A percentile compares a stretch with the other conserved stretches of the same genome.
phyloP scores from a whole-genome alignment of 2,888 invertebrate species.

The Trilocha varians region DNA sequence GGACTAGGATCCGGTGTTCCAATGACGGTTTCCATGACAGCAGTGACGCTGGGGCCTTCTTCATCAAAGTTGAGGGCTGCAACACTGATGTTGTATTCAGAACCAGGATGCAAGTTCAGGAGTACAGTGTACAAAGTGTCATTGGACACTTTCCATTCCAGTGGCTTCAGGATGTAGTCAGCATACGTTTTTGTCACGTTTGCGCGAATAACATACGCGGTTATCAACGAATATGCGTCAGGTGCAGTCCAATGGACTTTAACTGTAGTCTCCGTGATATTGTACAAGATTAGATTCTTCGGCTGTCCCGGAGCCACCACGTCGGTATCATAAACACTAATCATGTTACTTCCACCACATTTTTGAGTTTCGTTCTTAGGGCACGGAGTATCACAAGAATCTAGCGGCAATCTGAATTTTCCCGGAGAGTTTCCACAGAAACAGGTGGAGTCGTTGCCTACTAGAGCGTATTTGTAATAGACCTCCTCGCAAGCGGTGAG shows the following conservation, averaged over 20 bases:
- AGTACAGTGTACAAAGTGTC: constrained; percentile 72
- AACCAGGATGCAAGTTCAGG: constrained; percentile 80
- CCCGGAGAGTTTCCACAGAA: constrained; percentile 60
- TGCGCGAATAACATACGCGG: constrained; percentile 72
- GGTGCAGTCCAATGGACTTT: constrained; percentile 74
- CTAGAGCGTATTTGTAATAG: constrained; percentile 58
- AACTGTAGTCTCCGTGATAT: constrained; percentile 76
- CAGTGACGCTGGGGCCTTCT: constrained; percentile 71
- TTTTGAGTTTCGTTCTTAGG: constrained; percentile 72
- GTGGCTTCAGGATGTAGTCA: constrained; percentile 53
- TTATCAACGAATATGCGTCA: constrained; percentile 64
- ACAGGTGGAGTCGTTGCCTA: constrained; percentile 58
- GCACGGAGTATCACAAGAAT: constrained; percentile 73
- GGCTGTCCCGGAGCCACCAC: constrained; percentile 81
- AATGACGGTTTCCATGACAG: constrained; percentile 79
- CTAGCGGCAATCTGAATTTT: constrained; percentile 48
- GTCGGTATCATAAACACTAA: constrained; percentile 80
- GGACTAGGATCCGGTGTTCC: constrained; percentile 82
- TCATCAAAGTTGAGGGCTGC: constrained; percentile 76
- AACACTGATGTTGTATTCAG: constrained; percentile 82
- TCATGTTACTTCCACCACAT: constrained; percentile 79
- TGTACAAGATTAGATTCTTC: constrained; percentile 68
- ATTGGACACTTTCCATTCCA: constrained; percentile 75
- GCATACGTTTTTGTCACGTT: constrained; percentile 73
- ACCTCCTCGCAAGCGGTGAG: constrained; percentile 60